These are phyloP conservation scores for Homalodisca vitripennis DNA, from an alignment of 1,140 invertebrate genomes.

Conservation along the genomic window DNA sequence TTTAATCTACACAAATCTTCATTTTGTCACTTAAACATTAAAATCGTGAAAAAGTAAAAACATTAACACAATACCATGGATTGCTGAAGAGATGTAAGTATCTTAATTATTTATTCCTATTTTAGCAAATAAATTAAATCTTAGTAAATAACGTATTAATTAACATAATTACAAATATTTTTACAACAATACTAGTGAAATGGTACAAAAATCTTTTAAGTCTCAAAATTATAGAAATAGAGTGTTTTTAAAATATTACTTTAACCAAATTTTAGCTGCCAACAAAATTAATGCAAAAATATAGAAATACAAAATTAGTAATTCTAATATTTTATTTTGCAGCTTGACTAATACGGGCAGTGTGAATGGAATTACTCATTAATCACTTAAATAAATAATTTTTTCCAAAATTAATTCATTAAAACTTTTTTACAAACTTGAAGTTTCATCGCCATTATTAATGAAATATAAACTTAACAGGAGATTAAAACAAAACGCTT, in stretches of 20 bases:
- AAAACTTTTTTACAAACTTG: not conserved
- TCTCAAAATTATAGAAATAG: not conserved
- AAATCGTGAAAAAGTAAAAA: not conserved
- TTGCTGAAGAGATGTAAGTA: not conserved
- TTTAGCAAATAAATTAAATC: conserved; percentile 14
- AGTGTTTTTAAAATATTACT: not conserved
- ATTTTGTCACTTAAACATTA: not conserved
- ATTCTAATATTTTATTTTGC: too few species aligned
- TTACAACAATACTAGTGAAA: too few species aligned
- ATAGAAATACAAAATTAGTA: too few species aligned
- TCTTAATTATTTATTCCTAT: conserved; percentile 6
- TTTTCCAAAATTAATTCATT: not conserved
- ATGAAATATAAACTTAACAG: not conserved
- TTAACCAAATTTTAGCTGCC: too few species aligned
- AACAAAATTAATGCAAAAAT: too few species aligned
- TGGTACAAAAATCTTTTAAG: not conserved
- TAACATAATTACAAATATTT: conserved; percentile 3
- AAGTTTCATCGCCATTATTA: not conserved
- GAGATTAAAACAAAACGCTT: not conserved
- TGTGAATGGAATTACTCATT: not conserved
- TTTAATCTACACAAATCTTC: not conserved
- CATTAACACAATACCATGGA: not conserved
- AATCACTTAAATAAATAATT: not conserved
- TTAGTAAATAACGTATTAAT: conserved; percentile 15
- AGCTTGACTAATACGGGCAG: not conserved